Percentiles rank a stretch among this genome's conserved stretches.
Evolutionary conservation across 2,888 invertebrate species (phyloP).

Genomic region (Oscheius sp.): DNA sequence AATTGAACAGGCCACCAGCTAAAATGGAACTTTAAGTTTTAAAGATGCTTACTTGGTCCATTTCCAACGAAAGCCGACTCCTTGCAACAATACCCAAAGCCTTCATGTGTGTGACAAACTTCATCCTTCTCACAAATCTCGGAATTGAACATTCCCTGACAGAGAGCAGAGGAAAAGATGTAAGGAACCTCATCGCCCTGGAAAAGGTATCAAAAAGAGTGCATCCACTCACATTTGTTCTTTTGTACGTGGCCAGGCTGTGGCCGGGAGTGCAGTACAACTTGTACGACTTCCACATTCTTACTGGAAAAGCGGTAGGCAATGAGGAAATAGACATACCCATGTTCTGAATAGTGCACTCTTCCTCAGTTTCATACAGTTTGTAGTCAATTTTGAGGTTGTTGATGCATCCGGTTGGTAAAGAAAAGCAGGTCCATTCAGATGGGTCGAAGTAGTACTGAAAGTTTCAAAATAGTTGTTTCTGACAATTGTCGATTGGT

Average conservation of each 20-base stretch:
- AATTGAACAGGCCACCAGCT: constrained; percentile 36
- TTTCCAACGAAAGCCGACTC: constrained; percentile 30
- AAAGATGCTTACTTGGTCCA: constrained; percentile 27
- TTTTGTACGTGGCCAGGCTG: constrained; percentile 18
- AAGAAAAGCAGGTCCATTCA: constrained; percentile 36
- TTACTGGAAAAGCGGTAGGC: constrained; percentile 6
- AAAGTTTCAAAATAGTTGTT: background rate
- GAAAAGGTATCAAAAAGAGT: background rate
- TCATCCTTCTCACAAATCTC: constrained; percentile 37
- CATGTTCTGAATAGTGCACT: constrained; percentile 38
- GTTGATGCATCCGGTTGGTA: constrained; percentile 26
- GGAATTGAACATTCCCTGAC: constrained; percentile 11
- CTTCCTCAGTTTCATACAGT: constrained; percentile 37
- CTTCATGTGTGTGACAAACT: constrained; percentile 23
- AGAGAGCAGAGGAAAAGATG: constrained; percentile 35
- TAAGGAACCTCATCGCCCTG: constrained; percentile 35
- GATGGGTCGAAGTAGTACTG: constrained; percentile 35
- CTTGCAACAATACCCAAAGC: constrained; percentile 36
- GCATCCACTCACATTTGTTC: constrained; percentile 18
- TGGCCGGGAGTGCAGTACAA: constrained; percentile 15
- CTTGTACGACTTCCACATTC: constrained; percentile 25
- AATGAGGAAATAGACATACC: constrained; percentile 1
- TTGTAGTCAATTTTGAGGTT: constrained; percentile 27
- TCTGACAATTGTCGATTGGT: no score
- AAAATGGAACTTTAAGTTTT: background rate